Percentiles rank a stretch among this genome's conserved stretches.
Evolutionary conservation across 2,888 invertebrate genomes (phyloP).

Genomic region (Caenorhabditis sp.): DNA sequence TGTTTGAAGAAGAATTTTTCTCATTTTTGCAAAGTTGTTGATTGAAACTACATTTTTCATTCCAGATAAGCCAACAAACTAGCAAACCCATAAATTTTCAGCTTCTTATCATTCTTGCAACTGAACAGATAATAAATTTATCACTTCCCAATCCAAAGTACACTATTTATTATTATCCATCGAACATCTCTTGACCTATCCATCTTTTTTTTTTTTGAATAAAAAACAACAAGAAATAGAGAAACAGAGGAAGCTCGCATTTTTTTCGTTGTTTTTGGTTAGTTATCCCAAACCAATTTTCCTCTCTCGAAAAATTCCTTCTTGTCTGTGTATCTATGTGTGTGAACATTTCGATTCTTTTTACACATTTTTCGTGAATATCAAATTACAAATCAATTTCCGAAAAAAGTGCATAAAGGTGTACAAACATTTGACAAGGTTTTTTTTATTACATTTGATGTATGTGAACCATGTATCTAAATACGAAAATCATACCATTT

Average conservation of each 20-base stretch:
- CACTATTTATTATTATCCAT: slow-evolving; percentile 12
- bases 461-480: neutral
- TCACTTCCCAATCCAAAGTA: slow-evolving; percentile 14
- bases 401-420: too few relatives aligned
- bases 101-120: too few relatives aligned
- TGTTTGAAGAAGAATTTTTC: too few relatives aligned
- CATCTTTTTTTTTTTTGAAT: neutral
- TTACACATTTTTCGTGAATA: neutral
- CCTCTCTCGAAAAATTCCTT: neutral
- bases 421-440: too few relatives aligned
- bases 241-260: neutral
- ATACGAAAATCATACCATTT: neutral
- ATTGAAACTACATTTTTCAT: too few relatives aligned
- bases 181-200: neutral
- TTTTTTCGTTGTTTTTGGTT: neutral
- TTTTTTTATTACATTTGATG: neutral
- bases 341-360: neutral
- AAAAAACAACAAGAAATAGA: neutral
- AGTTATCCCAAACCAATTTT: neutral
- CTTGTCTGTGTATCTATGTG: neutral
- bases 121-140: too few relatives aligned
- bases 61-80: too few relatives aligned
- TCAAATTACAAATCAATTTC: neutral
- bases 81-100: too few relatives aligned
- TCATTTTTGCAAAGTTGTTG: too few relatives aligned